Evolutionary conservation across 2,113 vertebrate genomes (phyloP).

Genomic region (Neolamprologus variostigma): DNA sequence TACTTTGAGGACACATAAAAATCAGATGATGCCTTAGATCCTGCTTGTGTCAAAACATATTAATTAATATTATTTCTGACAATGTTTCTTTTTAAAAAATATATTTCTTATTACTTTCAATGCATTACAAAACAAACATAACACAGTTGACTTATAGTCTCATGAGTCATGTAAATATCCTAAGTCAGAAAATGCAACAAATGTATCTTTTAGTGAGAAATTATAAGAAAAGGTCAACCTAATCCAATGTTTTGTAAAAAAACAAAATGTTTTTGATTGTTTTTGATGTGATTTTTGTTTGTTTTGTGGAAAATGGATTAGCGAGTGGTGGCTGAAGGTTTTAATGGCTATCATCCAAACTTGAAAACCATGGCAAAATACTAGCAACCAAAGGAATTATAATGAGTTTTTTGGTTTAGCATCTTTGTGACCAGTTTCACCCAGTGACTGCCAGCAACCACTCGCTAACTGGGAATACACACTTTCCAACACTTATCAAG

Average conservation of each 20-base stretch:
- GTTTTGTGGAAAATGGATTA: neutral
- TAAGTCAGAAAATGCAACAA: fast-evolving
- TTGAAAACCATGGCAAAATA: fast-evolving
- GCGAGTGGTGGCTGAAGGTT: neutral
- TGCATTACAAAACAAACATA: neutral
- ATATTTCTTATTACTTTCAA: neutral
- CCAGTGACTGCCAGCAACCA: neutral
- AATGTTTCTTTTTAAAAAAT: fast-evolving
- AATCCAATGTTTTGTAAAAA: neutral
- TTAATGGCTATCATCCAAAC: neutral
- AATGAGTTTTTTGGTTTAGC: fast-evolving
- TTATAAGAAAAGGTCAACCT: fast-evolving
- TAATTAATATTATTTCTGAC: neutral
- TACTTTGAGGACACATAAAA: neutral
- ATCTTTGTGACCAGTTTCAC: neutral
- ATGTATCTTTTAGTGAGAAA: fast-evolving
- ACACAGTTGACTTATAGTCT: neutral
- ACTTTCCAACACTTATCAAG: neutral
- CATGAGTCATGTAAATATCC: neutral
- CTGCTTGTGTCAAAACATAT: fast-evolving
- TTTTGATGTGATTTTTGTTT: fast-evolving
- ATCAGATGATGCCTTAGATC: neutral
- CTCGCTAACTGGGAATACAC: fast-evolving
- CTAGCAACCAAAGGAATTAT: fast-evolving
- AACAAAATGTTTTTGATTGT: fast-evolving